Evolutionary conservation across 2,797 vertebrate genomes (phyloP), one percentile per base, ranked within the genome.

Genomic region (Urocyon cinereoargenteus): DNA sequence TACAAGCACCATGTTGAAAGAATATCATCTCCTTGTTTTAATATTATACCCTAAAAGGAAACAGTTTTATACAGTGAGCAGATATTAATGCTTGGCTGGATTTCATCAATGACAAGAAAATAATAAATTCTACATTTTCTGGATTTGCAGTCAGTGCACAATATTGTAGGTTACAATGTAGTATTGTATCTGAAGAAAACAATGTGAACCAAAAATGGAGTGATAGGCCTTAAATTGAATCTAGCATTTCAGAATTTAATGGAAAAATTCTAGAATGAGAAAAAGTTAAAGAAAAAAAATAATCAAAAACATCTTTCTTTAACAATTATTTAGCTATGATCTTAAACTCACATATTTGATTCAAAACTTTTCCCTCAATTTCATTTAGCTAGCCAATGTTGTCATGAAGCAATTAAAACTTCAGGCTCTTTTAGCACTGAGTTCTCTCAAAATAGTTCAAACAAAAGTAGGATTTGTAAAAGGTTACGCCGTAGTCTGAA

Each of bases 221-320:
- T 90, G 79, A 95, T 59, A 94, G 86, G 77, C 28, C 45, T 98
- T 97, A 97, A 98, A 97, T 86, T 97, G 96, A 86, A 97, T 94
- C 73, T 92, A 91, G 66, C 79, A 98, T 98, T 96, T 94, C 57
- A 9, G 22, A 84, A 92, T 88, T 96, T 97, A 93, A 95, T 94
- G 55, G 6, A 92, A 94, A 92, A 59, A 90, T 93, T 97, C 85
- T 78, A 97, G 53, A 97, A 95, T 51, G 72, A 86, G 26, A 91
- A 40, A 92, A 90, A 97, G 36, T 96, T 94, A 96, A 97, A 94
- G 21, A 87, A 97, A 97, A 55, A 51, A 88, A 81, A 36, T 97
- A 82, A 75, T 84, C 1, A 61, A 49, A 88, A 97, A 97, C 1
- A 3, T 0, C 77, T 97, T 97, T 98, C 68, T 28, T 40, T 85